Percentiles rank a stretch among this genome's conserved stretches.
These are phyloP conservation scores for Conopomorpha cramerella DNA, from an alignment of 1,140 invertebrate species.

Conservation along the genomic window DNA sequence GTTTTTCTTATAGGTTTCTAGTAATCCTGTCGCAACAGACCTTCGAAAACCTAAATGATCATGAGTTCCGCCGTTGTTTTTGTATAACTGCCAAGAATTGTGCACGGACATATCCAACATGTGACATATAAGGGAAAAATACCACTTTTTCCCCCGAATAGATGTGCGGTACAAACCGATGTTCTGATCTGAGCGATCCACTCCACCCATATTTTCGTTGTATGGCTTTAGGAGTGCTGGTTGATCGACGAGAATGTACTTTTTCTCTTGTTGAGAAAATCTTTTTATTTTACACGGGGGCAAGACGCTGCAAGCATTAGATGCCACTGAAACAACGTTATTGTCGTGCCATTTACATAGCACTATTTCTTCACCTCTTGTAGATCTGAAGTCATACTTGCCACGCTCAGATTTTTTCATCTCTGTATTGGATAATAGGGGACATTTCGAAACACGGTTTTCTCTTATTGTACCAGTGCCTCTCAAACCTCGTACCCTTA, in stretches of 20 bases:
- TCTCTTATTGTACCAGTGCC: slow-evolving; percentile 14
- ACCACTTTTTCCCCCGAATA: slow-evolving; percentile 31
- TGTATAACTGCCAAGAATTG: slow-evolving; percentile 25
- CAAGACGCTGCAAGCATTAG: not conserved
- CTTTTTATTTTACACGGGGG: not conserved
- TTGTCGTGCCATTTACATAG: not conserved
- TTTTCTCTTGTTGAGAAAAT: not conserved
- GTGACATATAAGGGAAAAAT: slow-evolving; percentile 18
- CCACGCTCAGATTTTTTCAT: not conserved
- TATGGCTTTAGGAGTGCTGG: not conserved
- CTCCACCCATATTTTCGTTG: slow-evolving; percentile 1
- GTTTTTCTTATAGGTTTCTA: slow-evolving; percentile 1
- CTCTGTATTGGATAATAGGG: not conserved
- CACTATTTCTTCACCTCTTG: not conserved
- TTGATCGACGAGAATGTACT: not conserved
- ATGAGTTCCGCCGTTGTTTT: slow-evolving; percentile 9
- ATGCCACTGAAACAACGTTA: not conserved
- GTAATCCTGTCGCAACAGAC: slow-evolving; percentile 6
- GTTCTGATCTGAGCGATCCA: slow-evolving; percentile 22
- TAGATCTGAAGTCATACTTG: not conserved
- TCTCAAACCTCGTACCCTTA: slow-evolving; percentile 7
- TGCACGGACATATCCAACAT: slow-evolving; percentile 22
- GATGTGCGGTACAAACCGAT: slow-evolving; percentile 15
- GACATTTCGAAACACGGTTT: slow-evolving; percentile 9
- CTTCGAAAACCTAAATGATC: slow-evolving; percentile 16